Evolutionary conservation across 2,888 invertebrate species (phyloP), one percentile per base, ranked within the genome.

Genomic region (Melanophora roralis): DNA sequence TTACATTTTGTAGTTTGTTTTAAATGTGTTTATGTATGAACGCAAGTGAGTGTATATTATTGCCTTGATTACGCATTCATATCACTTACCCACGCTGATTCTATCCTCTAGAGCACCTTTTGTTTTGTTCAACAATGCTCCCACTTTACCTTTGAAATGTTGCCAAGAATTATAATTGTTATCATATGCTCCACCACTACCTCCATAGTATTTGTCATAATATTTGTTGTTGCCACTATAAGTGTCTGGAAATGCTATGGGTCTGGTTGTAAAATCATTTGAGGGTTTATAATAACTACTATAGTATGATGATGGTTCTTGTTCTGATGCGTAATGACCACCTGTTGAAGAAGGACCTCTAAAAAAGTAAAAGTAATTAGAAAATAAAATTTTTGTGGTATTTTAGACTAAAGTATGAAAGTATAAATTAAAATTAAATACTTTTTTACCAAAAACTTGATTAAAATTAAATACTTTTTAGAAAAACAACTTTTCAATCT

Each of bases 61-160:
- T 73, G 62, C 51, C 76, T 64, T 76, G 67, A 80, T 80, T 80
- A 80, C 72, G 73, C 55, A 80, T 80, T 76, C 69, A 68, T 78
- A 76, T 57, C 75, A 83, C 86, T 82, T 81, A 88, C 88, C 87
- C 82, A 88, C 87, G 77, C 87, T 88, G 16, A 88, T 88, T 36
- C 88, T 83, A 43, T 88, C 85, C 77, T 86, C 85, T 8, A 83
- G 36, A 49, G 57, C 9, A 8, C 81, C 82, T 40, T 79, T 73
- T 75, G 4, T 27, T 6, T 80, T 77, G 51, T 65, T 53, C 7
- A 59, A 45, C 59, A 60, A 19, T 11, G 11, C 51, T 57, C 72
- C 76, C 57, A 78, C 76, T 71, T 78, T 78, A 4, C 62, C 76
- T 64, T 71, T 80, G 51, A 81, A 43, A 64, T 83, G 83, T 6